Evolutionary conservation across 2,113 vertebrate species (phyloP).

Genomic region (Centropus bengalensis): DNA sequence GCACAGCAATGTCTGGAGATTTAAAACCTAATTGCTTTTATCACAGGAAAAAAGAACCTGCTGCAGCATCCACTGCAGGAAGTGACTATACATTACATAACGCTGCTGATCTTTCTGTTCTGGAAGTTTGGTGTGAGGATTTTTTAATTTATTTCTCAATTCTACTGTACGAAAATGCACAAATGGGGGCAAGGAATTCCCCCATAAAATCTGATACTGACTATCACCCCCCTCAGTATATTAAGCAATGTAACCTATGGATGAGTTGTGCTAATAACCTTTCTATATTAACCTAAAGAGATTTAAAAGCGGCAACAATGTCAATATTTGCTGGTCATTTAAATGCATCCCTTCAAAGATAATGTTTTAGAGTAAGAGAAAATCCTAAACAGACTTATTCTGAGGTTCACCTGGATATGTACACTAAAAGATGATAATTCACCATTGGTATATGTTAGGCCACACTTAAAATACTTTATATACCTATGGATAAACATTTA

Average conservation of each 20-base stretch:
- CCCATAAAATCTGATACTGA: conserved; percentile 21
- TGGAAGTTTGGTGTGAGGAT: background rate
- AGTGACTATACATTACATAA: conserved; percentile 19
- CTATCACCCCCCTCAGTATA: background rate
- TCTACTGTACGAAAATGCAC: conserved; percentile 3
- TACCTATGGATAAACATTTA: background rate
- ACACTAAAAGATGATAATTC: background rate
- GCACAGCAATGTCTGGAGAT: background rate
- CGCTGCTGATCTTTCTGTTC: background rate
- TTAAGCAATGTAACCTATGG: background rate
- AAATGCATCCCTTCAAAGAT: background rate
- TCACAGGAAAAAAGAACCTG: background rate
- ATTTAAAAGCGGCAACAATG: conserved; percentile 2
- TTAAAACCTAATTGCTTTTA: conserved; percentile 18
- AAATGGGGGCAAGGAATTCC: conserved; percentile 3
- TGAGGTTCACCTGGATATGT: background rate
- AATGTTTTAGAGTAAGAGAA: background rate
- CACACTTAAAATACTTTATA: background rate
- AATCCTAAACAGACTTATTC: background rate
- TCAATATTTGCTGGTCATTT: conserved; percentile 15
- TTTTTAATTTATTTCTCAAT: background rate
- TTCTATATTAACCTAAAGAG: background rate
- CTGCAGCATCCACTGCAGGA: conserved; percentile 1
- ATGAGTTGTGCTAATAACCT: conserved; percentile 7
- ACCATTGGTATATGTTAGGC: background rate